Evolutionary conservation across 2,113 vertebrate genomes (phyloP), one percentile per base, ranked within the genome.

Genomic region (Stercorarius parasiticus): DNA sequence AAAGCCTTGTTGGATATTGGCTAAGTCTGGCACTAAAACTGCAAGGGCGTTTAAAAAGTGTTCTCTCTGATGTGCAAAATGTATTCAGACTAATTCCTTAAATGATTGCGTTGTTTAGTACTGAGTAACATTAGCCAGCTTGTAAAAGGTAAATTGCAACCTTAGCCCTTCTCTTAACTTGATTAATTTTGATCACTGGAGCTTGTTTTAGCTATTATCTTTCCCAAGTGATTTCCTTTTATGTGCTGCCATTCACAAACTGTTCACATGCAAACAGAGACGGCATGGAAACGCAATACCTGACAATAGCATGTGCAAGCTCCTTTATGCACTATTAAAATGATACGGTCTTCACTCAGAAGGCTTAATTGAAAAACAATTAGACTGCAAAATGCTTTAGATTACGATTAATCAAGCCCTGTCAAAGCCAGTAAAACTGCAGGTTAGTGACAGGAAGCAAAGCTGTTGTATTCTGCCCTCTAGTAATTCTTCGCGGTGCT

Each of bases 101-200:
- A 95, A 79, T 13, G 88, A 73, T 10, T 36, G 64, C 64, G 2
- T 90, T 93, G 73, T 66, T 91, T 80, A 23, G 94, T 73, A 14
- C 74, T 19, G 29, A 77, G 92, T 45, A 84, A 90, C 47, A 43
- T 83, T 55, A 95, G 91, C 65, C 81, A 56, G 76, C 53, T 88
- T 88, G 64, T 92, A 89, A 94, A 92, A 96, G 95, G 97, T 49
- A 85, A 65, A 87, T 71, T 88, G 88, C 53, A 92, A 71, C 96
- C 88, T 85, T 59, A 76, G 79, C 81, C 73, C 55, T 94, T 89
- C 59, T 91, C 86, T 96, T 88, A 90, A 92, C 66, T 79, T 84
- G 86, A 97, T 86, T 82, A 84, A 95, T 95, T 96, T 90, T 90
- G 95, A 96, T 79, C 58, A 74, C 72, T 86, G 94, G 81, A 90